These are phyloP conservation scores for Rissa tridactyla DNA, from an alignment of 2,113 vertebrate species.

Conservation along the genomic window DNA sequence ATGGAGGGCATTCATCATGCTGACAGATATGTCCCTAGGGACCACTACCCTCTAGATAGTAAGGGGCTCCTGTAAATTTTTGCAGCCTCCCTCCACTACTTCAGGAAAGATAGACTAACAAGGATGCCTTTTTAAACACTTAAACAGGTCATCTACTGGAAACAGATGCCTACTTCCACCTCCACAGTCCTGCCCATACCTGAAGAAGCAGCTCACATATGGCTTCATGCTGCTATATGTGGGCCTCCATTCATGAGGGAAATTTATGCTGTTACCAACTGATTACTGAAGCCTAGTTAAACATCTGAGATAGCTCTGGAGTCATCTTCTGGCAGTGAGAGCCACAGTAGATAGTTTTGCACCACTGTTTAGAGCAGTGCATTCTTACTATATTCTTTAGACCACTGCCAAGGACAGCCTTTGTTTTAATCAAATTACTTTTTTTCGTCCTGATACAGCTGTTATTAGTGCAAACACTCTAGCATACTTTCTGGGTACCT, in stretches of 20 bases:
- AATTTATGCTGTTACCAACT: not conserved
- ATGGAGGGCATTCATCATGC: not conserved
- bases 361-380: not conserved
- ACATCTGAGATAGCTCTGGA: not conserved
- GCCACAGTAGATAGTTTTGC: not conserved
- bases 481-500: not conserved
- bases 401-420: not conserved
- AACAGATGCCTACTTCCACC: not conserved
- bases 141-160: not conserved
- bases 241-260: not conserved
- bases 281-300: not conserved
- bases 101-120: not conserved
- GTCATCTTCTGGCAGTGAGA: not conserved
- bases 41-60: not conserved
- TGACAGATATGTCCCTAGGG: not conserved
- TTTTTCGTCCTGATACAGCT: not conserved
- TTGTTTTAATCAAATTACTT: not conserved
- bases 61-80: not conserved
- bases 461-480: not conserved
- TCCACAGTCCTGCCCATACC: not conserved
- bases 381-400: not conserved
- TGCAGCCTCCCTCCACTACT: not conserved
- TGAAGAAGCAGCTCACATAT: not conserved
- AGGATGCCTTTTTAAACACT: not conserved
- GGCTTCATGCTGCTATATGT: not conserved